Evolutionary conservation across 2,888 invertebrate genomes (phyloP).

Genomic region (Himalopsyche tibetana): DNA sequence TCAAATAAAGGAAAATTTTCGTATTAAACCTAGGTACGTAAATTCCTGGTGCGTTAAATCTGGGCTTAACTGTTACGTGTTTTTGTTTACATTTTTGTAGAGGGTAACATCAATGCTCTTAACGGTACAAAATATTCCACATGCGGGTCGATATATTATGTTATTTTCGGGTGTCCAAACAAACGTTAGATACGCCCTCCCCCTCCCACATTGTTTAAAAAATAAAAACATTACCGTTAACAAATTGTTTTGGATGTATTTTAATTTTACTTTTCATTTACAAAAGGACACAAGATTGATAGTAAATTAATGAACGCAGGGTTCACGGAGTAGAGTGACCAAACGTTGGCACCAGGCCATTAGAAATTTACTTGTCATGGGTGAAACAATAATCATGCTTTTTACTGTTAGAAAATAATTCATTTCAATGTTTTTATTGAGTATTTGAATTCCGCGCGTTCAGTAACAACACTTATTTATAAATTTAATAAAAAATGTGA

Average conservation of each 20-base stretch:
- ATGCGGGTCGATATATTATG: slow-evolving; percentile 4
- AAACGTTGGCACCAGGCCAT: not conserved
- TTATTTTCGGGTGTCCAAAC: slow-evolving; percentile 34
- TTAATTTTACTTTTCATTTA: slow-evolving; percentile 34
- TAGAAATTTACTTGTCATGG: too few relatives aligned
- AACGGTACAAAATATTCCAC: not conserved
- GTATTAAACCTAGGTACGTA: too few relatives aligned
- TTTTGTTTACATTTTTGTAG: too few relatives aligned
- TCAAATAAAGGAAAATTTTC: too few relatives aligned
- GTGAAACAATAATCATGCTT: too few relatives aligned
- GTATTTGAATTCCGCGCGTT: too few relatives aligned
- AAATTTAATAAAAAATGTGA: too few relatives aligned
- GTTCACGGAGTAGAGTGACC: not conserved
- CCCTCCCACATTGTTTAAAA: not conserved
- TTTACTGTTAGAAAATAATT: too few relatives aligned
- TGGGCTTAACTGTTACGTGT: too few relatives aligned
- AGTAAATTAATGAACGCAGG: slow-evolving; percentile 6
- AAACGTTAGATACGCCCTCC: not conserved
- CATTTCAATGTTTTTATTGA: too few relatives aligned
- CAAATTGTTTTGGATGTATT: slow-evolving; percentile 30
- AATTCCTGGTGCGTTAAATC: too few relatives aligned
- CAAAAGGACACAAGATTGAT: slow-evolving; percentile 26
- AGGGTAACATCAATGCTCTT: not conserved
- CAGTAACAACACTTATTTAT: too few relatives aligned
- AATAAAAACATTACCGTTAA: slow-evolving; percentile 34